A percentile compares a stretch with the other conserved stretches of the same genome.
phyloP scores from a whole-genome alignment of 2,888 invertebrate species.

The Boloria selene region DNA sequence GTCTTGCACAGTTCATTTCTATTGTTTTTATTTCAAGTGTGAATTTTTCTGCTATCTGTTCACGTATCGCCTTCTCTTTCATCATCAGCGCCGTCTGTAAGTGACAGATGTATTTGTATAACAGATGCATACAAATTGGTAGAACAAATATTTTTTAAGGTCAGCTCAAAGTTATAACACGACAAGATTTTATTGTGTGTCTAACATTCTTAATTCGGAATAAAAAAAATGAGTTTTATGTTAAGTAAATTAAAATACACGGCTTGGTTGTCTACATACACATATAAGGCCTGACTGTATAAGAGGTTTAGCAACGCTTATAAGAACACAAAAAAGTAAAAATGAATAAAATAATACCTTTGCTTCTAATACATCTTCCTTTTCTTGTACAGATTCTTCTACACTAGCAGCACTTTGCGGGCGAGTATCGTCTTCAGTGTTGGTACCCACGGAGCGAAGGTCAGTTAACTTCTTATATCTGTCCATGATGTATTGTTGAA shows the following conservation, averaged over 20 bases:
- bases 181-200: no score
- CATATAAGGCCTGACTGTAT: no score
- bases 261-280: no score
- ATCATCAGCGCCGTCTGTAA: slow-evolving; percentile 77
- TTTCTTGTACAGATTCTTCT: slow-evolving; percentile 3
- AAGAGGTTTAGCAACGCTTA: no score
- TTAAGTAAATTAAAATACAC: no score
- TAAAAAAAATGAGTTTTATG: no score
- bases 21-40: slow-evolving; percentile 83
- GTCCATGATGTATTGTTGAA: slow-evolving; percentile 84
- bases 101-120: slow-evolving; percentile 34
- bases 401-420: neutral
- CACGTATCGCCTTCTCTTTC: slow-evolving; percentile 83
- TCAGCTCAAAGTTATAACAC: no score
- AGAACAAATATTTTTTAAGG: no score
- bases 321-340: no score
- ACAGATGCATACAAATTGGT: neutral
- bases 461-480: slow-evolving; percentile 71
- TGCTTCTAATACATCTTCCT: slow-evolving; percentile 30
- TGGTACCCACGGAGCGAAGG: slow-evolving; percentile 60
- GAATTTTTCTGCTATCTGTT: slow-evolving; percentile 86
- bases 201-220: no score
- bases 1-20: slow-evolving; percentile 78
- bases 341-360: slow-evolving; percentile 27
- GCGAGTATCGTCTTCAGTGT: slow-evolving; percentile 52